phyloP scores from a whole-genome alignment of 1,140 invertebrate species.

The Pollicipes pollicipes region DNA sequence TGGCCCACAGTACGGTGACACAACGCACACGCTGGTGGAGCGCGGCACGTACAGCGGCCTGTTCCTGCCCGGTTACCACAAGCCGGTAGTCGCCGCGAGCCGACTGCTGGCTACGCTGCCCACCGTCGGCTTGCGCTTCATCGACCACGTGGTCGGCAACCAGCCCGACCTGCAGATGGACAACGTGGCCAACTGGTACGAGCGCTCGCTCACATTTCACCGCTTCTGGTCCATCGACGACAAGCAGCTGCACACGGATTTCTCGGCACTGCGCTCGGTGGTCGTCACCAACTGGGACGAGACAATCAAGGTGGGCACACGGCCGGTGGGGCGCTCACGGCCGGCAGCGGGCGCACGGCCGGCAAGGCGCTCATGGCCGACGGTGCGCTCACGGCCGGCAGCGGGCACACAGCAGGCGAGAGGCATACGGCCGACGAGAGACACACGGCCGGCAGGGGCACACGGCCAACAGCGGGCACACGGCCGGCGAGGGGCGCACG shows the following conservation, averaged over 20 bases:
- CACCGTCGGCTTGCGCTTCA: constrained; percentile 51
- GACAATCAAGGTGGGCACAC: constrained; percentile 78
- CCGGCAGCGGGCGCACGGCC: too few relatives aligned
- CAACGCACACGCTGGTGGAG: constrained; percentile 88
- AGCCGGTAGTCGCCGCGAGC: constrained; percentile 34
- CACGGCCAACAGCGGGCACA: too few relatives aligned
- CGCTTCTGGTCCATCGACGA: constrained; percentile 99
- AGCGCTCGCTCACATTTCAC: constrained; percentile 81
- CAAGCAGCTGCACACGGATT: constrained; percentile 86
- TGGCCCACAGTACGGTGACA: constrained; percentile 93
- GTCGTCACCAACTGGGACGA: constrained; percentile 96
- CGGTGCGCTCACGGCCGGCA: too few relatives aligned
- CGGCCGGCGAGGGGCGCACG: too few relatives aligned
- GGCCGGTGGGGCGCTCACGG: too few relatives aligned
- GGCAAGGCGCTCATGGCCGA: too few relatives aligned
- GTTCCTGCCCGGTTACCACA: constrained; percentile 73
- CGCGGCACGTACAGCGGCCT: constrained; percentile 61
- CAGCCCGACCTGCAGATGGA: constrained; percentile 87
- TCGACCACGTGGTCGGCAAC: constrained; percentile 96
- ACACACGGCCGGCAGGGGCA: too few relatives aligned
- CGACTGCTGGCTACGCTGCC: constrained; percentile 39
- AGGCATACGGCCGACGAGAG: too few relatives aligned
- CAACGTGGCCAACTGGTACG: constrained; percentile 52
- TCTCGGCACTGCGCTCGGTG: constrained; percentile 84
- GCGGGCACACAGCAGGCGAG: too few relatives aligned